Evolutionary conservation across 2,888 invertebrate genomes (phyloP).

Genomic region (Vannuccia rotundouncinata): DNA sequence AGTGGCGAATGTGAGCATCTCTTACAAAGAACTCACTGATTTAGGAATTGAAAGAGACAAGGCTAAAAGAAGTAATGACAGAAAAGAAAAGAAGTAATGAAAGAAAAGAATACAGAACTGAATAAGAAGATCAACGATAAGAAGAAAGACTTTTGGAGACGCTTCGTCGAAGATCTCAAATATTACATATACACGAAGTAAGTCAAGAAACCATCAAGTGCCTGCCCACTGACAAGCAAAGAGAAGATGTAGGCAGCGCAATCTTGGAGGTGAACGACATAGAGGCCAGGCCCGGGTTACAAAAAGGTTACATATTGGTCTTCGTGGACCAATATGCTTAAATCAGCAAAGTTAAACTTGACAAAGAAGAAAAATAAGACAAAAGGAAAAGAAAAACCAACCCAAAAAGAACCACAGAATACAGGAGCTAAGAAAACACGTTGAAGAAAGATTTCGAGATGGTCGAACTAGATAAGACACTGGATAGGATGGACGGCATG

Average conservation of each 20-base stretch:
- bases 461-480: no score
- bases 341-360: not conserved
- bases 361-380: not conserved
- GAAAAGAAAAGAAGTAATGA: not conserved
- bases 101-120: not conserved
- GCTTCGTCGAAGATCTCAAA: not conserved
- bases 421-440: not conserved
- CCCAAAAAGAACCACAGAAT: not conserved
- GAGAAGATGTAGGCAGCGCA: not conserved
- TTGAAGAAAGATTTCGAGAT: no score
- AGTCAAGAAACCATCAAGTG: not conserved
- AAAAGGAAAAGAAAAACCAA: not conserved
- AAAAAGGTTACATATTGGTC: not conserved
- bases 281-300: not conserved
- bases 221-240: not conserved
- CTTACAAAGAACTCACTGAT: not conserved
- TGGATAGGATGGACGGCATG: no score
- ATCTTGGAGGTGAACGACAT: not conserved
- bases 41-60: not conserved
- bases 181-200: not conserved
- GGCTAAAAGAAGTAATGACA: not conserved
- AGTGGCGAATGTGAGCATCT: not conserved
- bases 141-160: not conserved
- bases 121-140: not conserved
- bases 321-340: not conserved